phyloP scores from a whole-genome alignment of 2,797 vertebrate species.

The Hyperoplus immaculatus region DNA sequence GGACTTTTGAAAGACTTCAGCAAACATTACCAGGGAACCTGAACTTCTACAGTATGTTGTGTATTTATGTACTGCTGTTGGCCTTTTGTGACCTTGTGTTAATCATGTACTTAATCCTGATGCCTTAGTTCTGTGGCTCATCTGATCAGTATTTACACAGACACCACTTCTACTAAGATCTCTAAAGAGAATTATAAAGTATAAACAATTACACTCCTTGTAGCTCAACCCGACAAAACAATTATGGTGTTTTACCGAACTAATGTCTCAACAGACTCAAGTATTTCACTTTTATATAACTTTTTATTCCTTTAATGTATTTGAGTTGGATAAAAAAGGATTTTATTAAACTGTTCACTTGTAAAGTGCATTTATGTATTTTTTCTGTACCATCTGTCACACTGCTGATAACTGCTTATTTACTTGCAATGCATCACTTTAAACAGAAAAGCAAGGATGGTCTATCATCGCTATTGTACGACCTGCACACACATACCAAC shows the following conservation, averaged over 20 bases:
- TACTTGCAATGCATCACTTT: slow-evolving; percentile 5
- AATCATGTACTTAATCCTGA: slow-evolving; percentile 64
- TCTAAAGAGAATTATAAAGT: slow-evolving; percentile 52
- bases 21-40: slow-evolving; percentile 32
- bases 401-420: slow-evolving; percentile 10
- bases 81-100: slow-evolving; percentile 58
- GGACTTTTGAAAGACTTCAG: slow-evolving; percentile 47
- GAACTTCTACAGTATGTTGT: slow-evolving; percentile 45
- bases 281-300: slow-evolving; percentile 79
- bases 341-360: slow-evolving; percentile 79
- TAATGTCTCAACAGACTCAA: slow-evolving; percentile 53
- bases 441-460: neutral
- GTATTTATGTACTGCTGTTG: slow-evolving; percentile 56
- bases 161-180: slow-evolving; percentile 30
- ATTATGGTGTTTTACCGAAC: slow-evolving; percentile 53
- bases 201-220: slow-evolving; percentile 55
- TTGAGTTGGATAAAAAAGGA: slow-evolving; percentile 66
- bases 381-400: slow-evolving; percentile 31
- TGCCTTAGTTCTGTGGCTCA: slow-evolving; percentile 71
- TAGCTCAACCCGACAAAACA: slow-evolving; percentile 38
- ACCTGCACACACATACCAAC: slow-evolving; percentile 34
- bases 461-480: neutral
- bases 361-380: slow-evolving; percentile 53
- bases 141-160: slow-evolving; percentile 71
- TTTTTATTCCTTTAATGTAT: slow-evolving; percentile 76